These are phyloP conservation scores for Frankliniella fusca DNA, from an alignment of 2,888 invertebrate species.

Conservation along the genomic window DNA sequence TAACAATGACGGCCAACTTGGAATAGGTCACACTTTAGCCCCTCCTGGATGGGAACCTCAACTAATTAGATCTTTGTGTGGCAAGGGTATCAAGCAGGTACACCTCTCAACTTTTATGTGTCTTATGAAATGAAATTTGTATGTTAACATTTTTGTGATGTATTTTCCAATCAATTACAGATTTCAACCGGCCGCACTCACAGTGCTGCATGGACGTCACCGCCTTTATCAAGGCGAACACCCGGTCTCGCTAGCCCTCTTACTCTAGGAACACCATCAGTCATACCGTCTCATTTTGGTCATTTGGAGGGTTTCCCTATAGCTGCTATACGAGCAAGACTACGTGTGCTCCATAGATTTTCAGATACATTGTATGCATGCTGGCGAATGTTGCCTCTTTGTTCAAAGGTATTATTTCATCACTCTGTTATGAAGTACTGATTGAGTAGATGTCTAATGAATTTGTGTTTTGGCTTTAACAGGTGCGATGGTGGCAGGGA, in stretches of 20 bases:
- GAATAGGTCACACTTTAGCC: constrained; percentile 55
- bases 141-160: background rate
- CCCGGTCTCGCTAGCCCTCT: constrained; percentile 51
- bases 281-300: constrained; percentile 56
- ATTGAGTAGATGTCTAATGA: too few species aligned
- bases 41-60: constrained; percentile 53
- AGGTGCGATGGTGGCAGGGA: constrained; percentile 44
- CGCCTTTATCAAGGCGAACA: constrained; percentile 50
- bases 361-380: constrained; percentile 59
- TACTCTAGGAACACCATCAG: constrained; percentile 53
- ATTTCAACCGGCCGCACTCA: constrained; percentile 61
- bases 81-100: constrained; percentile 55
- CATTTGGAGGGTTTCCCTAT: constrained; percentile 52
- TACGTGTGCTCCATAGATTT: constrained; percentile 57
- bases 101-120: background rate
- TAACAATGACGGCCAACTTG: constrained; percentile 60
- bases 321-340: constrained; percentile 52
- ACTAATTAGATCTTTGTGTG: constrained; percentile 51
- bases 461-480: background rate
- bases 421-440: background rate
- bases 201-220: constrained; percentile 60
- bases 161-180: constrained; percentile 41
- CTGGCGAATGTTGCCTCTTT: constrained; percentile 55
- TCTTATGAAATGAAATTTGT: too few species aligned
- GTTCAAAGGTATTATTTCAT: constrained; percentile 45